phyloP scores from a whole-genome alignment of 2,888 invertebrate genomes.

The Anthoptus insignis region DNA sequence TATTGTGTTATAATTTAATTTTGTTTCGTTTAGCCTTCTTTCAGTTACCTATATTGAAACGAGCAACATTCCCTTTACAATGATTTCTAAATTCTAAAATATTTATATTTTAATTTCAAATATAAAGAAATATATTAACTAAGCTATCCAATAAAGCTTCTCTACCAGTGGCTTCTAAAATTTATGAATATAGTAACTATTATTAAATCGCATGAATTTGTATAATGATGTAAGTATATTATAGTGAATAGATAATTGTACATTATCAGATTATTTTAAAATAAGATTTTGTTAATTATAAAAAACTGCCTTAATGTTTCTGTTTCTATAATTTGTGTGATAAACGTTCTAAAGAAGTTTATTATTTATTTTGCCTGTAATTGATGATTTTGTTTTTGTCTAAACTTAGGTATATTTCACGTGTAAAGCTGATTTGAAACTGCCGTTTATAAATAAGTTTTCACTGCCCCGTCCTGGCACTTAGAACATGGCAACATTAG shows the following conservation, averaged over 20 bases:
- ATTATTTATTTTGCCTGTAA: conserved; percentile 19
- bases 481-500: conserved; percentile 9
- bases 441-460: conserved; percentile 1
- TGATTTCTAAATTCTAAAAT: conserved; percentile 1
- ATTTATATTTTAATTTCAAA: conserved; percentile 1
- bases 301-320: conserved; percentile 6
- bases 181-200: neutral
- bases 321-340: conserved; percentile 11
- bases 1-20: neutral
- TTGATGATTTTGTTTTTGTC: neutral
- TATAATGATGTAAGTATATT: conserved; percentile 2
- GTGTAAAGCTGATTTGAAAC: conserved; percentile 5
- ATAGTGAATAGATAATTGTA: neutral
- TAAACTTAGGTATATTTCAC: conserved; percentile 12
- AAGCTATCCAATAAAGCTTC: neutral
- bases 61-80: neutral
- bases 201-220: neutral
- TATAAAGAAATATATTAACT: neutral
- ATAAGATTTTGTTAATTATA: neutral
- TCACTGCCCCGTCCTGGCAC: conserved; percentile 16
- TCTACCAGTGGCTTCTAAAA: neutral
- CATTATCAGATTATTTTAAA: conserved; percentile 7
- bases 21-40: neutral
- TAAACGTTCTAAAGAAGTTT: neutral
- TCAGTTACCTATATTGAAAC: neutral